Percentiles rank a stretch among this genome's conserved stretches.
Conservation (phyloP, 2,797 vertebrate genomes). For the Leptodactylus fallax region DNA sequence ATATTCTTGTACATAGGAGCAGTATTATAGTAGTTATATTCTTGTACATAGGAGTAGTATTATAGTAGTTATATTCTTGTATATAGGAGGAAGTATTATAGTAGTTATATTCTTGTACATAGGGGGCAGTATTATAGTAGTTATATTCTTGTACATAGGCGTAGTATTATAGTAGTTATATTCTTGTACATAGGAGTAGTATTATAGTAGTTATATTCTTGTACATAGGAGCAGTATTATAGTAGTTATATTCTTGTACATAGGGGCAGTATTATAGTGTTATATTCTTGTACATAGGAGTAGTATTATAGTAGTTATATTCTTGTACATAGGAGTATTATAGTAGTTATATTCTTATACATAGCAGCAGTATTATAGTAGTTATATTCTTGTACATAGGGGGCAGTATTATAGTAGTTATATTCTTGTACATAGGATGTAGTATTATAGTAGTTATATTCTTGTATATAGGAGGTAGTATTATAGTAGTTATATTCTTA, state of each 20-base stretch:
- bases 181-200: not conserved
- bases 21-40: not conserved
- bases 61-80: too few relatives aligned
- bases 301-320: not conserved
- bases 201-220: not conserved
- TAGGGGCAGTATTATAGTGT: too few relatives aligned
- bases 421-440: not conserved
- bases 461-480: too few relatives aligned
- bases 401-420: not conserved
- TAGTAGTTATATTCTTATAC: not conserved
- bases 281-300: conserved; percentile 5
- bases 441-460: not conserved
- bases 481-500: not conserved
- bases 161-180: not conserved
- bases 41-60: too few relatives aligned
- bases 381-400: not conserved
- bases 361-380: not conserved
- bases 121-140: not conserved
- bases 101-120: too few relatives aligned
- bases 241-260: not conserved
- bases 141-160: not conserved
- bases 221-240: not conserved
- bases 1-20: not conserved
- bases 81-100: too few relatives aligned
- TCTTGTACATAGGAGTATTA: not conserved